phyloP scores from a whole-genome alignment of 2,797 vertebrate species.

The Oryzias dopingdopingensis region DNA sequence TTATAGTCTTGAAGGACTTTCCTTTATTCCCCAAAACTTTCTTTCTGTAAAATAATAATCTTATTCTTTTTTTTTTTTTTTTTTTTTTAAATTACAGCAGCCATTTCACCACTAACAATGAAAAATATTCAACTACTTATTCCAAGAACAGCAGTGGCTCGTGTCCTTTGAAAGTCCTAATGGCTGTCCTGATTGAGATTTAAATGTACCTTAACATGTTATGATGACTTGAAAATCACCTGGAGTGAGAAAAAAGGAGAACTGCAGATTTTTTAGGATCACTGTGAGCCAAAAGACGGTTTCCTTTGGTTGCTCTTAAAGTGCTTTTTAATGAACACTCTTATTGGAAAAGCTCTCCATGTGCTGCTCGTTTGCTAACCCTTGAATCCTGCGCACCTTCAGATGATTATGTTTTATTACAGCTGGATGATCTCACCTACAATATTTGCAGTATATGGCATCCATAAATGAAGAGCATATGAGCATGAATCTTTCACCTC shows the following conservation, averaged over 20 bases:
- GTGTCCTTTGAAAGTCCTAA: constrained; percentile 9
- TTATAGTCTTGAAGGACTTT: no score
- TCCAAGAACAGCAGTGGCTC: constrained; percentile 27
- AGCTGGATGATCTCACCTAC: constrained; percentile 4
- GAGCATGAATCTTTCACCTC: constrained; percentile 4
- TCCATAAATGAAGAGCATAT: constrained; percentile 6
- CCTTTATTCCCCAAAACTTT: no score
- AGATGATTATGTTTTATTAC: neutral
- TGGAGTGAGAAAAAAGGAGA: constrained; percentile 44
- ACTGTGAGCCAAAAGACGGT: constrained; percentile 7
- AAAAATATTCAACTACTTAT: constrained; percentile 13
- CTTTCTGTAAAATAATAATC: no score
- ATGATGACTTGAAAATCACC: constrained; percentile 29
- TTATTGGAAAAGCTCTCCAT: constrained; percentile 24
- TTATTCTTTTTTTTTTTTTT: no score
- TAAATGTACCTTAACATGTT: constrained; percentile 3
- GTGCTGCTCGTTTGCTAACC: constrained; percentile 14
- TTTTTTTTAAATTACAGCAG: neutral
- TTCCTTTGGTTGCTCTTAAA: constrained; percentile 11
- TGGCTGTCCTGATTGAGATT: constrained; percentile 14
- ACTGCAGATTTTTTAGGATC: constrained; percentile 11
- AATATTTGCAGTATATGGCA: neutral
- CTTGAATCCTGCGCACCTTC: constrained; percentile 6
- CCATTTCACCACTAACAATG: constrained; percentile 20
- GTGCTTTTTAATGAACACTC: constrained; percentile 6